phyloP scores from a whole-genome alignment of 2,113 vertebrate species.

The Psophia crepitans region DNA sequence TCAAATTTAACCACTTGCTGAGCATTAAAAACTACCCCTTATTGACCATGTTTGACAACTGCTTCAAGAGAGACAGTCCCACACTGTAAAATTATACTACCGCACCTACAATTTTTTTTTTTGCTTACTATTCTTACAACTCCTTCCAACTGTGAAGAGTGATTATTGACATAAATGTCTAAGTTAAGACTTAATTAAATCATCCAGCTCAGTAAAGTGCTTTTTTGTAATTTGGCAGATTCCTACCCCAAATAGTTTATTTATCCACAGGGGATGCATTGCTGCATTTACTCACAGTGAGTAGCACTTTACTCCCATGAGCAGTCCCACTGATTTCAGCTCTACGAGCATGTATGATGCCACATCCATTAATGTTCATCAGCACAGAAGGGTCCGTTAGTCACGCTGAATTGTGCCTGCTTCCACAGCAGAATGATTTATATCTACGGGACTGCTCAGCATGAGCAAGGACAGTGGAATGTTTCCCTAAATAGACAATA shows the following conservation, averaged over 20 bases:
- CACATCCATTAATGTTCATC: slow-evolving; percentile 55
- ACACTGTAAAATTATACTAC: neutral
- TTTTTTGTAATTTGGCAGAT: neutral
- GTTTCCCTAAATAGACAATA: slow-evolving; percentile 67
- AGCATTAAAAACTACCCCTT: neutral
- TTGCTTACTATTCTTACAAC: neutral
- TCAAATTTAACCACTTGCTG: slow-evolving; percentile 25
- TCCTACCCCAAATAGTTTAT: neutral
- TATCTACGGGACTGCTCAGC: slow-evolving; percentile 24
- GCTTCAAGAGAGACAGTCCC: slow-evolving; percentile 4
- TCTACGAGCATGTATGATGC: neutral
- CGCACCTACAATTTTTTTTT: neutral
- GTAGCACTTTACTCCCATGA: neutral
- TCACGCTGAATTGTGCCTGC: slow-evolving; percentile 46
- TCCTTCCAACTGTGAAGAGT: neutral
- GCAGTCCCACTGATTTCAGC: neutral
- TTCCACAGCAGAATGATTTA: slow-evolving; percentile 55
- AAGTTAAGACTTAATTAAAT: slow-evolving; percentile 17
- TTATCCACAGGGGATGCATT: neutral
- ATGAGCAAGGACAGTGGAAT: slow-evolving; percentile 63
- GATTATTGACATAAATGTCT: neutral
- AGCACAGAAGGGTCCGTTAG: slow-evolving; percentile 35
- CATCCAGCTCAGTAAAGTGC: neutral
- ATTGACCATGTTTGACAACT: neutral
- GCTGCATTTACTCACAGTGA: neutral